A percentile compares a stretch with the other conserved stretches of the same genome.
Evolutionary conservation across 2,113 vertebrate species (phyloP).

Genomic region (Chiloscyllium plagiosum): DNA sequence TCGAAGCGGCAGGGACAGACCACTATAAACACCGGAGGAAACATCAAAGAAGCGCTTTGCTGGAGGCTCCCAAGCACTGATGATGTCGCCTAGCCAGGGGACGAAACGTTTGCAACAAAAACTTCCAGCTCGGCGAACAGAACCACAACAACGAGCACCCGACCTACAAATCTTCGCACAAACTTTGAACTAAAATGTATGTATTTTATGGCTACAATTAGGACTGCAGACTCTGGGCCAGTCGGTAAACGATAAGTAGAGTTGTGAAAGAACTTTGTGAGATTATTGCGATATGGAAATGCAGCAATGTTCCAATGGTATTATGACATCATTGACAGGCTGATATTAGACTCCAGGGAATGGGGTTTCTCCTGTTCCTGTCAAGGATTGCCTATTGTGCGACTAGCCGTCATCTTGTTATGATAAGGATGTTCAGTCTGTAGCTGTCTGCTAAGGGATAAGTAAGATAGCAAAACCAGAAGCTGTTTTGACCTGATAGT

Average conservation of each 20-base stretch:
- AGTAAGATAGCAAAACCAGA: constrained; percentile 1
- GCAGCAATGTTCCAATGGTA: neutral
- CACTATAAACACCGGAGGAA: too few relatives aligned
- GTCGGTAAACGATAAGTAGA: neutral
- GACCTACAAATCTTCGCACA: too few relatives aligned
- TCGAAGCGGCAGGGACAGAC: too few relatives aligned
- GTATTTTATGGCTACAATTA: neutral
- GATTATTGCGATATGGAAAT: neutral
- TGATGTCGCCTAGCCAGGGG: too few relatives aligned
- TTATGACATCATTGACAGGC: constrained; percentile 5
- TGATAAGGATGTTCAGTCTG: neutral
- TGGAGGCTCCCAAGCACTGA: too few relatives aligned
- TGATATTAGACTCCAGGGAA: neutral
- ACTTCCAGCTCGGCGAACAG: too few relatives aligned
- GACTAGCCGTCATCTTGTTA: constrained; percentile 20
- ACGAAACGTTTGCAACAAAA: too few relatives aligned
- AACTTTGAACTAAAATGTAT: neutral
- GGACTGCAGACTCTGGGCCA: neutral
- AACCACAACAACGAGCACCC: too few relatives aligned
- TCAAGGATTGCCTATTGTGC: neutral
- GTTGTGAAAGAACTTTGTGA: neutral
- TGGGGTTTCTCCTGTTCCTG: neutral
- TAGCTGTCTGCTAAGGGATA: neutral
- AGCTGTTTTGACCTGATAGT: constrained; percentile 19
- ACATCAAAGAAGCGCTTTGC: too few relatives aligned